Evolutionary conservation across 1,140 invertebrate species (phyloP).

Genomic region (Microplitis mediator): DNA sequence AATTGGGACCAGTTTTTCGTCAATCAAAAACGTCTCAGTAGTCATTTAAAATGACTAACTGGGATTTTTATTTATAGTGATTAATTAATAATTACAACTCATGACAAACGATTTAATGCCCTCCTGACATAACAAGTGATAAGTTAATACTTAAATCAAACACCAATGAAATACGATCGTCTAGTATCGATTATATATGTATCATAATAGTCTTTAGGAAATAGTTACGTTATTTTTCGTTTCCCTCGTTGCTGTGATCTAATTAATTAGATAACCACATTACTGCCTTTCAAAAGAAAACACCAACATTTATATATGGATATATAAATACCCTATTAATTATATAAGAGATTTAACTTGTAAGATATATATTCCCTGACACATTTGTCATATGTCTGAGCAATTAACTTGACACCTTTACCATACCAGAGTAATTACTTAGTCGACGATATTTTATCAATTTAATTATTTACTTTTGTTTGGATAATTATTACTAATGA

Average conservation of each 20-base stretch:
- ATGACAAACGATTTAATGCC: neutral
- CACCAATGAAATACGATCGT: neutral
- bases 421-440: neutral
- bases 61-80: neutral
- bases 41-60: neutral
- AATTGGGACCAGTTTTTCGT: too few species aligned
- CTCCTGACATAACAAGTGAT: neutral
- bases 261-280: neutral
- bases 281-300: neutral
- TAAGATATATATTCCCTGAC: neutral
- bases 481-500: too few species aligned
- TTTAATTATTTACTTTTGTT: too few species aligned
- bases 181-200: constrained; percentile 2
- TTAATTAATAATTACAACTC: neutral
- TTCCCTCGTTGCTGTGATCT: constrained; percentile 9
- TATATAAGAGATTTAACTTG: neutral
- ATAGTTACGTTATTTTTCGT: neutral
- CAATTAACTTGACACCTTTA: neutral
- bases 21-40: too few species aligned
- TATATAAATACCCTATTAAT: neutral
- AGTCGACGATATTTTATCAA: too few species aligned
- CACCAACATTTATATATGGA: neutral
- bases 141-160: neutral
- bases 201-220: neutral
- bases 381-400: neutral